Conservation (phyloP, 2,113 vertebrate genomes). For the Pseudopodoces humilis region DNA sequence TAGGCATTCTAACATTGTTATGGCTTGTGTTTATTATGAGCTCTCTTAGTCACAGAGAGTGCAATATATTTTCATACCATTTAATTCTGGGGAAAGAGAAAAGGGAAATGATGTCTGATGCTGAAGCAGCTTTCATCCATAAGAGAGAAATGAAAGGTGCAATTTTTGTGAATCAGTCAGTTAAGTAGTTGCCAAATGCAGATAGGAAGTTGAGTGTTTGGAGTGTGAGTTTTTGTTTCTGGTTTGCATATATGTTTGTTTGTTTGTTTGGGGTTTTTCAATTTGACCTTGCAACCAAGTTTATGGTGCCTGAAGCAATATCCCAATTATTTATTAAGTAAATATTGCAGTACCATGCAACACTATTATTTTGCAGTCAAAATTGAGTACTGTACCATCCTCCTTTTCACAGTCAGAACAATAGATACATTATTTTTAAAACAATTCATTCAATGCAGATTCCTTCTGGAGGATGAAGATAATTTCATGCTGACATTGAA, state of each 20-base stretch:
- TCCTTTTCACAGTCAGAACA: not conserved
- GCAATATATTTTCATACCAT: not conserved
- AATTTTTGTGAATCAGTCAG: not conserved
- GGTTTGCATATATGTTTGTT: not conserved
- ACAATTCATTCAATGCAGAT: not conserved
- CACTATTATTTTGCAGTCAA: not conserved
- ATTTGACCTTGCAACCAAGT: not conserved
- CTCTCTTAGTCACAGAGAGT: not conserved
- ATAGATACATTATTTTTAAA: conserved; percentile 1
- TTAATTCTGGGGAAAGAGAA: not conserved
- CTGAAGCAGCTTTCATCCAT: not conserved
- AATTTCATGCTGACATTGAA: conserved; percentile 12
- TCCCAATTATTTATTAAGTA: not conserved
- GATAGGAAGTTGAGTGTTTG: not conserved
- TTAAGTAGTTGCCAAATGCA: not conserved
- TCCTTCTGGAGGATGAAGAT: not conserved
- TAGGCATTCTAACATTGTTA: not conserved
- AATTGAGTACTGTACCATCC: not conserved
- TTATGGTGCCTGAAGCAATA: not conserved
- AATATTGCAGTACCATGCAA: not conserved
- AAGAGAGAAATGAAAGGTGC: not conserved
- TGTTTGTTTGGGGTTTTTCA: not conserved
- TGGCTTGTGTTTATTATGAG: not conserved
- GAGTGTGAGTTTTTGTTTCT: not conserved
- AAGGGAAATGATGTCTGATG: not conserved